A percentile compares a stretch with the other conserved stretches of the same genome.
phyloP scores from a whole-genome alignment of 2,888 invertebrate species.

The Physocephala rufipes region DNA sequence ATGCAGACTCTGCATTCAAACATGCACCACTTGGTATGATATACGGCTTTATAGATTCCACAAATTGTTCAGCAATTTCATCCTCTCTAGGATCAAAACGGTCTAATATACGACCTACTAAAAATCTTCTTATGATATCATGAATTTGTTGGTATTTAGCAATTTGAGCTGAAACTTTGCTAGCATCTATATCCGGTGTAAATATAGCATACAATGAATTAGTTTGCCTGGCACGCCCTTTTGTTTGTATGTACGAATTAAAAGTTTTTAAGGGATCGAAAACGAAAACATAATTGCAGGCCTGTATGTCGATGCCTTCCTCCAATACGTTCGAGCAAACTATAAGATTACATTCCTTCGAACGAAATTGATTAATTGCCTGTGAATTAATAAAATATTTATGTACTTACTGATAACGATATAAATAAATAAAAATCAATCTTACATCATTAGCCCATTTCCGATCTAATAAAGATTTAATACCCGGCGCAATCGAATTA shows the following conservation, averaged over 20 bases:
- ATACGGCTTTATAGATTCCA: conserved; percentile 58
- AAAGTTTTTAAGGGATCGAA: conserved; percentile 78
- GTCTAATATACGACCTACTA: conserved; percentile 70
- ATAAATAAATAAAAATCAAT: background rate
- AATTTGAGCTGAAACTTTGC: conserved; percentile 63
- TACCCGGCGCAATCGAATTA: conserved; percentile 48
- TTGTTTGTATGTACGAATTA: conserved; percentile 87
- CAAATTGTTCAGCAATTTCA: conserved; percentile 70
- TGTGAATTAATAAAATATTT: conserved; percentile 37
- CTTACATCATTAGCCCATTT: conserved; percentile 56
- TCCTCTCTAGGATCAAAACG: conserved; percentile 68
- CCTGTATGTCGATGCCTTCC: conserved; percentile 88
- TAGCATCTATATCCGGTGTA: conserved; percentile 59
- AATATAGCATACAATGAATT: conserved; percentile 73
- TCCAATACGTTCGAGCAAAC: conserved; percentile 85
- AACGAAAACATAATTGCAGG: conserved; percentile 81
- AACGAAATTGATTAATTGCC: conserved; percentile 69
- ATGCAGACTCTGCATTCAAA: conserved; percentile 50
- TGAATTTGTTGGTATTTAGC: conserved; percentile 68
- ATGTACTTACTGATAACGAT: background rate
- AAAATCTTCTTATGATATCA: conserved; percentile 68
- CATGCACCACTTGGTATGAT: conserved; percentile 52
- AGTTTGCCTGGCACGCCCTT: conserved; percentile 81
- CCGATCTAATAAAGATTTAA: conserved; percentile 54
- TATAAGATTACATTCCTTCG: conserved; percentile 72